phyloP scores from a whole-genome alignment of 2,113 vertebrate genomes.

The Cyprinodon brontotheroides region DNA sequence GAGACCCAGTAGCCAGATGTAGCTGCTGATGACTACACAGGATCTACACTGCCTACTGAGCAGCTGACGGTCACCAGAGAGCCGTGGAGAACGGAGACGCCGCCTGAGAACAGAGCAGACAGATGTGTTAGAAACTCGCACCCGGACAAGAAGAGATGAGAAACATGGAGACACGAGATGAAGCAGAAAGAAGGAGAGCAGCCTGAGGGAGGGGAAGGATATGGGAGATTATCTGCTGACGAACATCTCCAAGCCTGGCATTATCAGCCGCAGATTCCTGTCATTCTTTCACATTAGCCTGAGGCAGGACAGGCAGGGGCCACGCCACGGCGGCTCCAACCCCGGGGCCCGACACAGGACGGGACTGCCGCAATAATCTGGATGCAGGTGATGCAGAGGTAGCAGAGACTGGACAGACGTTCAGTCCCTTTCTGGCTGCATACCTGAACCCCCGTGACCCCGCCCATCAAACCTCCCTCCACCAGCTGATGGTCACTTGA shows the following conservation, averaged over 20 bases:
- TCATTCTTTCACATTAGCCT: constrained; percentile 77
- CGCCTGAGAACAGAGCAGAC: constrained; percentile 42
- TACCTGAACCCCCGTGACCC: constrained; percentile 88
- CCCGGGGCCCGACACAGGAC: constrained; percentile 22
- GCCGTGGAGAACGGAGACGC: constrained; percentile 33
- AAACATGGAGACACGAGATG: constrained; percentile 10
- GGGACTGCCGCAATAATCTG: constrained; percentile 22
- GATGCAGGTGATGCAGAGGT: constrained; percentile 38
- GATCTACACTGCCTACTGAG: constrained; percentile 99
- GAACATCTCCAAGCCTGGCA: constrained; percentile 73
- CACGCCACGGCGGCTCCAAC: constrained; percentile 42
- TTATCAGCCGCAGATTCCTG: constrained; percentile 77
- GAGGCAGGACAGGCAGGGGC: constrained; percentile 58
- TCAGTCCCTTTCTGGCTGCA: constrained; percentile 56
- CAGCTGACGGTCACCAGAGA: constrained; percentile 78
- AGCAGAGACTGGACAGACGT: not conserved
- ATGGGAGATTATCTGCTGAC: constrained; percentile 74
- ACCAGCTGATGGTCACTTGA: constrained; percentile 94
- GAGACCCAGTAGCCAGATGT: constrained; percentile 99
- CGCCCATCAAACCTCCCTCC: constrained; percentile 83
- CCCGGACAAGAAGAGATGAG: not conserved
- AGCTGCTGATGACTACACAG: constrained; percentile 98
- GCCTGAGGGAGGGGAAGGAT: constrained; percentile 68
- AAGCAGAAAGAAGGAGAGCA: constrained; percentile 31
- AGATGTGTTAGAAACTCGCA: constrained; percentile 3